Evolutionary conservation across 1,140 invertebrate species (phyloP).

Genomic region (Micrasema minimum): DNA sequence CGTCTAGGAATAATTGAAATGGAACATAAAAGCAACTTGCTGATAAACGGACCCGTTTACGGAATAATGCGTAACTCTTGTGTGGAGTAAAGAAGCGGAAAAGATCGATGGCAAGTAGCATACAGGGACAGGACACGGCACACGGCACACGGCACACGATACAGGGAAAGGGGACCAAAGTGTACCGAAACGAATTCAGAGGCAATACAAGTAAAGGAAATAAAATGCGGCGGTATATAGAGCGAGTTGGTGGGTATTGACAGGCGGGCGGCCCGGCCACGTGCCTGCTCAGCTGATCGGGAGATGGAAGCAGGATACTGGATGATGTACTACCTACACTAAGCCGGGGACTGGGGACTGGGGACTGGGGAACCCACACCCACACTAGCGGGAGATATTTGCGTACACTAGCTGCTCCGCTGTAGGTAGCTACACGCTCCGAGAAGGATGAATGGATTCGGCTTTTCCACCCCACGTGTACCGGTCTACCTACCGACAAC

Average conservation of each 20-base stretch:
- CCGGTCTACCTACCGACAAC: too few relatives aligned
- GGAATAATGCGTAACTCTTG: not conserved
- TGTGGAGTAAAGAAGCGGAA: not conserved
- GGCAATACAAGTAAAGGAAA: constrained; percentile 6
- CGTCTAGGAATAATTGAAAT: too few relatives aligned
- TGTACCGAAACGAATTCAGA: constrained; percentile 12
- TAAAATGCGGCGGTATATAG: constrained; percentile 23
- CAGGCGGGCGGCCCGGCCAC: constrained; percentile 12
- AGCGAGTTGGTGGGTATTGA: not conserved
- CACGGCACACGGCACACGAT: not conserved
- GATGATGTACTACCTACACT: not conserved
- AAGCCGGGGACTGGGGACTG: too few relatives aligned
- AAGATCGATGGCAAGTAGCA: not conserved
- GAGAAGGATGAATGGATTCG: constrained; percentile 32
- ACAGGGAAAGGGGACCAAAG: constrained; percentile 19
- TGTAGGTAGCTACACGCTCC: not conserved
- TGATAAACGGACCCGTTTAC: too few relatives aligned
- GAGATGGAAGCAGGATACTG: constrained; percentile 9
- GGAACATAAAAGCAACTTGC: too few relatives aligned
- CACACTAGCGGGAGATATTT: not conserved
- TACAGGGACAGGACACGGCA: not conserved
- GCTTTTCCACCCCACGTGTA: constrained; percentile 5
- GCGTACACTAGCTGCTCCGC: not conserved
- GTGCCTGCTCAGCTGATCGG: constrained; percentile 28
- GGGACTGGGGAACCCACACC: too few relatives aligned